phyloP scores from a whole-genome alignment of 2,113 vertebrate species.

The Hypocryptadius cinnamomeus region DNA sequence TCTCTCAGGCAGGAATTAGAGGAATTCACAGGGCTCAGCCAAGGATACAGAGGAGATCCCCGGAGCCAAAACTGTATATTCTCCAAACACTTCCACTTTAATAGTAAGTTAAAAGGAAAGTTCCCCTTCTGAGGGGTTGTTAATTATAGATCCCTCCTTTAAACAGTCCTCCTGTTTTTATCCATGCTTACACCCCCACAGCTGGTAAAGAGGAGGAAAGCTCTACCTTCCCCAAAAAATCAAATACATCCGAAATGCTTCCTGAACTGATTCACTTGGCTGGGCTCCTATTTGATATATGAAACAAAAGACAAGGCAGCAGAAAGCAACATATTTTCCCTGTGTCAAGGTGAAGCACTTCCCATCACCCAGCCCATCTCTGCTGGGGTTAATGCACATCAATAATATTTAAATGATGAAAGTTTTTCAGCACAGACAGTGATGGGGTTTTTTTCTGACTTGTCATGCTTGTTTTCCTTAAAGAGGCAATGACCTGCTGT shows the following conservation, averaged over 20 bases:
- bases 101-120: conserved; percentile 51
- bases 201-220: conserved; percentile 20
- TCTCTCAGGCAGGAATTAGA: neutral
- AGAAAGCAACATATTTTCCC: neutral
- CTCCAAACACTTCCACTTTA: conserved; percentile 18
- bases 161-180: conserved; percentile 40
- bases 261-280: conserved; percentile 49
- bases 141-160: conserved; percentile 58
- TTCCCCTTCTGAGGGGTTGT: conserved; percentile 35
- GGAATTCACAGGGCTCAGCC: neutral
- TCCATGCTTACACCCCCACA: conserved; percentile 18
- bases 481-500: conserved; percentile 15
- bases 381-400: neutral
- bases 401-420: conserved; percentile 20
- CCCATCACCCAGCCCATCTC: neutral
- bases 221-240: conserved; percentile 42
- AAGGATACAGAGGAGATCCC: conserved; percentile 14
- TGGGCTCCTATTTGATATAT: conserved; percentile 18
- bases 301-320: conserved; percentile 31
- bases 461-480: conserved; percentile 54
- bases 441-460: conserved; percentile 3
- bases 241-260: conserved; percentile 37
- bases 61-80: neutral
- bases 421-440: conserved; percentile 3
- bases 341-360: conserved; percentile 19